phyloP scores from a whole-genome alignment of 2,888 invertebrate genomes.

The Iselma pallidipennis region DNA sequence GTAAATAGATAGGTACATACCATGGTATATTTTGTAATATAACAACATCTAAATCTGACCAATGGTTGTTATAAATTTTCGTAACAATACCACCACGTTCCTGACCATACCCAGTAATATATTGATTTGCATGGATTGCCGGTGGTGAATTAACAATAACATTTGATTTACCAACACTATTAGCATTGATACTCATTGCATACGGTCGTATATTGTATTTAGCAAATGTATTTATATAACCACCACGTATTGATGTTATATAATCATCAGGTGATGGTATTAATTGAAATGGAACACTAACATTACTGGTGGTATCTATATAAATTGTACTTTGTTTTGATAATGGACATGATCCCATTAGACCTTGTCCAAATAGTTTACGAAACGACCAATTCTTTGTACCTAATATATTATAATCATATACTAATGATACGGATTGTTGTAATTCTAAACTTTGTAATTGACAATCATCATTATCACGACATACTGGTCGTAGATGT shows the following conservation, averaged over 20 bases:
- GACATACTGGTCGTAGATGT: slow-evolving; percentile 80
- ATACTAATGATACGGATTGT: slow-evolving; percentile 85
- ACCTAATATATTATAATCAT: slow-evolving; percentile 73
- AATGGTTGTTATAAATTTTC: slow-evolving; percentile 80
- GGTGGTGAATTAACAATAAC: slow-evolving; percentile 67
- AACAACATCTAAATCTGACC: slow-evolving; percentile 74
- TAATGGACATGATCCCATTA: slow-evolving; percentile 81
- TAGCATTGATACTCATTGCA: slow-evolving; percentile 69
- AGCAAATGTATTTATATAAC: slow-evolving; percentile 67
- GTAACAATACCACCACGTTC: slow-evolving; percentile 89
- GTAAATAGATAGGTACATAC: slow-evolving; percentile 83
- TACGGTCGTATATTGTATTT: slow-evolving; percentile 65
- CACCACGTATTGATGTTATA: slow-evolving; percentile 69
- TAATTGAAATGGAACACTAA: slow-evolving; percentile 65
- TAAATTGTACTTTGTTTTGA: slow-evolving; percentile 78
- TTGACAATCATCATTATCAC: slow-evolving; percentile 55
- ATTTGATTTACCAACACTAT: slow-evolving; percentile 57
- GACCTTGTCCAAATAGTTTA: slow-evolving; percentile 83
- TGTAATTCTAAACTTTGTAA: slow-evolving; percentile 75
- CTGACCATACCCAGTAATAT: slow-evolving; percentile 88
- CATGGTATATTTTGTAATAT: slow-evolving; percentile 91
- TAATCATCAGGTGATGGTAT: slow-evolving; percentile 65
- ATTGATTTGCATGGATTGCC: slow-evolving; percentile 75
- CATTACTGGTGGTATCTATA: slow-evolving; percentile 74
- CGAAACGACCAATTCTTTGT: slow-evolving; percentile 82